Base-by-base conservation (phyloP, 2,797 vertebrate species). In the Gobionotothen gibberifrons region DNA sequence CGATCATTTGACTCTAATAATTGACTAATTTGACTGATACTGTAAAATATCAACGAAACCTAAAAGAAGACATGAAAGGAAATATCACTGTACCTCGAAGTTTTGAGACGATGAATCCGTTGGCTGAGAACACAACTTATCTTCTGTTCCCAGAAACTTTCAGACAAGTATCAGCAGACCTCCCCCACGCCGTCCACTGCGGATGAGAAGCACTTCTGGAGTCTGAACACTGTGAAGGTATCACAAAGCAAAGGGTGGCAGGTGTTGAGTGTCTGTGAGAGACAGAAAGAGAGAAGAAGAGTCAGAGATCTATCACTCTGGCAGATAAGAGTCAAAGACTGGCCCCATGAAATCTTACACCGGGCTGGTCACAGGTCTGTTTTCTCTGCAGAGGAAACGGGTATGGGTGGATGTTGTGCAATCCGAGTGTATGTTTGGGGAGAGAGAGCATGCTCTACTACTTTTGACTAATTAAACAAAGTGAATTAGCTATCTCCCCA, bases 381-480 rank as follows among this genome's bases (percentile, higher is more conserved):
- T 39, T 77, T 59, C 70, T 63, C 71, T 69, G 19, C 54, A 39
- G 74, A 51, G 49, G 57, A 29, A 55, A 17, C 3, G 21, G 44
- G 40, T 42, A 64, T 48, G 66, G 75, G 55, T 69, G 69, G 80
- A 82, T 79, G 76, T 71, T 79, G 83, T 79, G 79, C 77, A 69
- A 12, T 29, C 26, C 36, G 76, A 85, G 82, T 8, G 59, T 55
- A 40, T 84, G 85, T 80, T 82, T 80, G 44, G 70, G 19, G 83
- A 84, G 81, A 77, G 78, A 69, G 79, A 88, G 84, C 79, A 62
- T 81, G 81, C 85, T 87, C 82, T 84, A 90, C 86, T 91, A 92
- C 90, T 88, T 90, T 92, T 90, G 88, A 89, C 84, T 93, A 92
- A 92, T 90, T 88, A 89, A 90, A 91, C 91, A 92, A 92, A 92